phyloP scores from a whole-genome alignment of 2,888 invertebrate genomes.

The Lagria hirta region DNA sequence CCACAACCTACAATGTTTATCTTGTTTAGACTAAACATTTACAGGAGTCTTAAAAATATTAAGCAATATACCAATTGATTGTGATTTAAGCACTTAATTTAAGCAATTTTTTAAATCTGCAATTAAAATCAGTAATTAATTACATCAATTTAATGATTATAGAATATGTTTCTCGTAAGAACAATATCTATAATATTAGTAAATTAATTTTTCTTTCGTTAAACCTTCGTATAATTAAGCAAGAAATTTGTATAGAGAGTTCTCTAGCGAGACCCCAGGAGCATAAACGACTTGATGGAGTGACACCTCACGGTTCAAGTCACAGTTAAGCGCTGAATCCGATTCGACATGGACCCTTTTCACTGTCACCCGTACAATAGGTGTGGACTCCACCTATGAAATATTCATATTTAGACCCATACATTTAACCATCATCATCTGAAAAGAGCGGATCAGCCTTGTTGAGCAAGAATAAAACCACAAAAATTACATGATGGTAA shows the following conservation, averaged over 20 bases:
- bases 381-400: constrained; percentile 51
- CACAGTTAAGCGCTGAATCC: constrained; percentile 39
- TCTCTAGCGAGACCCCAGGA: constrained; percentile 20
- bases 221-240: constrained; percentile 16
- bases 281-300: constrained; percentile 27
- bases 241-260: constrained; percentile 19
- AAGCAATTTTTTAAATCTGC: too few species aligned
- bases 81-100: too few species aligned
- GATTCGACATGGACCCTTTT: constrained; percentile 50
- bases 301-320: constrained; percentile 38
- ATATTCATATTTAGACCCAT: constrained; percentile 44
- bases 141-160: too few species aligned
- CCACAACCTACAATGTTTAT: too few species aligned
- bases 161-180: too few species aligned
- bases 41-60: too few species aligned
- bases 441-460: constrained; percentile 4
- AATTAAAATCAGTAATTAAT: too few species aligned
- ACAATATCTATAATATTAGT: too few species aligned
- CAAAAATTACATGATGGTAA: neutral
- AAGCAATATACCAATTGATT: too few species aligned
- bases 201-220: constrained; percentile 12
- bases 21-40: too few species aligned
- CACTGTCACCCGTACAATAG: constrained; percentile 51
- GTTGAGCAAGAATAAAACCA: neutral
- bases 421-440: constrained; percentile 12